Percentiles rank a stretch among this genome's conserved stretches.
Evolutionary conservation across 2,113 vertebrate species (phyloP).

Genomic region (Origma solitaria): DNA sequence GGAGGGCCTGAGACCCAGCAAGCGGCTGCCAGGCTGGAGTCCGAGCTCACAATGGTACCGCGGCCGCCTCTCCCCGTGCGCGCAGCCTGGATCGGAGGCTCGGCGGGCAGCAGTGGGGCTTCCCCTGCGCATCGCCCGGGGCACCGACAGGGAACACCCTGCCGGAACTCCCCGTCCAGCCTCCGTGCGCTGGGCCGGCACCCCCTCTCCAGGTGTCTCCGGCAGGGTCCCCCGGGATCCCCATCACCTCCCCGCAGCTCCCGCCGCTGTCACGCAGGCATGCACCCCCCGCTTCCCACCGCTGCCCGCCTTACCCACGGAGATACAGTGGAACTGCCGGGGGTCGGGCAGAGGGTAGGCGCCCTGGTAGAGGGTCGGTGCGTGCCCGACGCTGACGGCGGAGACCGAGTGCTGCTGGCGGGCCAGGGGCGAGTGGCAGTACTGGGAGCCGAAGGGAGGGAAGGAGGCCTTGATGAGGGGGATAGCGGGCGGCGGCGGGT

Average conservation of each 20-base stretch:
- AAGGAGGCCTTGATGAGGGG: slow-evolving; percentile 95
- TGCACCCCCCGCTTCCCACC: neutral
- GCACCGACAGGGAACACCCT: too few relatives aligned
- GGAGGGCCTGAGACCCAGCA: accelerated
- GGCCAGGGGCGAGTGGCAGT: slow-evolving; percentile 88
- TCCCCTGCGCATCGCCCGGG: too few relatives aligned
- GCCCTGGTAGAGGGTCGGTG: slow-evolving; percentile 88
- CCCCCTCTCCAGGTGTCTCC: too few relatives aligned
- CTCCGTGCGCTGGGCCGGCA: neutral
- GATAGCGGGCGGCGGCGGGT: slow-evolving; percentile 85
- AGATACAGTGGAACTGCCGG: slow-evolving; percentile 97
- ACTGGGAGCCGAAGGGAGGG: slow-evolving; percentile 89
- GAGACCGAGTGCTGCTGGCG: slow-evolving; percentile 85
- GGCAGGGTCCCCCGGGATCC: too few relatives aligned
- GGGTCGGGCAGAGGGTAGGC: slow-evolving; percentile 92
- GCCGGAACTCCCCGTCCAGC: neutral
- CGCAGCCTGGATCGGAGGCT: neutral
- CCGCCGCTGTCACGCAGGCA: neutral
- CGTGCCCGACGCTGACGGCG: slow-evolving; percentile 81
- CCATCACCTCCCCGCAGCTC: neutral
- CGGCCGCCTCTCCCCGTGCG: too few relatives aligned
- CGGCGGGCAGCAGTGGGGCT: neutral
- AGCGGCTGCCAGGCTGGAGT: neutral
- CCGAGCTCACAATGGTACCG: neutral
- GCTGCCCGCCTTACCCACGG: slow-evolving; percentile 85